These are phyloP conservation scores for Psittacula echo DNA, from an alignment of 2,797 vertebrate species.

Conservation along the genomic window DNA sequence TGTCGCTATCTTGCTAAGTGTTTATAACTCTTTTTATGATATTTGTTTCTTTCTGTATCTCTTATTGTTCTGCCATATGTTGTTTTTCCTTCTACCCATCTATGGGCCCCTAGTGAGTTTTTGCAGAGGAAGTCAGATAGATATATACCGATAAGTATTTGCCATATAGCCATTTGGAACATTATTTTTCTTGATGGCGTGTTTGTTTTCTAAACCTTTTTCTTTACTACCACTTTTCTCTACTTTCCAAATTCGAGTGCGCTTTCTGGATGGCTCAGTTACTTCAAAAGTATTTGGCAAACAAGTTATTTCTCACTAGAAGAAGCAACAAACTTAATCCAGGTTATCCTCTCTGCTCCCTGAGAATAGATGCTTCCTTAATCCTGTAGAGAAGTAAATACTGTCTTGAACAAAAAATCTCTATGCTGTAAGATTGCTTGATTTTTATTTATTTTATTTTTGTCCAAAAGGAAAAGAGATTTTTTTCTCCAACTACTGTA, in stretches of 20 bases:
- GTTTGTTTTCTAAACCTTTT: conserved; percentile 14
- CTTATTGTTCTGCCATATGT: neutral
- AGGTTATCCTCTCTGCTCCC: conserved; percentile 26
- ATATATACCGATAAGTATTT: neutral
- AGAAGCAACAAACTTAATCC: conserved; percentile 47
- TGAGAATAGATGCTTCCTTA: conserved; percentile 30
- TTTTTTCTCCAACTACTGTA: conserved; percentile 24
- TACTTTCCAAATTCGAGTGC: neutral
- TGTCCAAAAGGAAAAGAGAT: neutral
- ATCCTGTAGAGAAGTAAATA: conserved; percentile 40
- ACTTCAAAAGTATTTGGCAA: conserved; percentile 25
- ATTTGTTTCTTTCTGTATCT: neutral
- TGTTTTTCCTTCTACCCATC: neutral
- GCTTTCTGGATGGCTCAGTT: conserved; percentile 26
- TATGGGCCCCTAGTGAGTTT: neutral
- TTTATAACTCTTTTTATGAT: neutral
- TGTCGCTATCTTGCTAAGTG: neutral
- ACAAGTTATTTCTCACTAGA: conserved; percentile 25
- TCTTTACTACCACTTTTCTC: neutral
- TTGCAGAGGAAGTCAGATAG: neutral
- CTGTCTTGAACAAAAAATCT: conserved; percentile 34
- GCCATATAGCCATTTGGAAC: neutral
- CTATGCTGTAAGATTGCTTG: neutral
- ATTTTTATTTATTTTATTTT: conserved; percentile 45
- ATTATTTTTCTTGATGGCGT: neutral